Base-by-base conservation (phyloP, 2,113 vertebrate genomes). In the Seriola aureovittata region DNA sequence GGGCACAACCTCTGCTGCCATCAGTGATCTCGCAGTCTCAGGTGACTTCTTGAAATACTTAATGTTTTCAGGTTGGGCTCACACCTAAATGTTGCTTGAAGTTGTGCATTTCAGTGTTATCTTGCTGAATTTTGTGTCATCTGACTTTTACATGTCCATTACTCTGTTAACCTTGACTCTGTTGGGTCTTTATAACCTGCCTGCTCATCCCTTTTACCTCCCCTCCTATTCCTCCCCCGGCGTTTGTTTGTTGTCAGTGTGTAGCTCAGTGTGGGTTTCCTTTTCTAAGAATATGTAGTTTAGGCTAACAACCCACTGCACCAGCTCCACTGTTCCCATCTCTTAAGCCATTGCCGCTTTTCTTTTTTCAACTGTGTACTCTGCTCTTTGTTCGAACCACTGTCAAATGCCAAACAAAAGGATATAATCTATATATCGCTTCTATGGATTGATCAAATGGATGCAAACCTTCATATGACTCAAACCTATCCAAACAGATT, bases 11-110 rank as follows among this genome's bases (percentile, higher is more conserved):
- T 44, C 68, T 73, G 57, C 50, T 69, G 36, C 72, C 50, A 75
- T 77, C 64, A 65, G 46, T 81, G 63, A 77, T 78, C 48, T 64
- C 64, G 4, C 52, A 69, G 66, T 59, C 59, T 70, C 25, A 46
- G 23, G 16, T 44, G 36, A 69, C 71, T 75, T 55, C 29, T 77
- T 74, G 64, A 73, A 80, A 72, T 69, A 64, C 34, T 60, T 83
- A 54, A 77, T 63, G 13, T 44, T 80, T 29, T 6, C 3, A 12
- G n/a, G 11, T 82, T 72, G 50, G 54, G 62, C 62, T 84, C 58
- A 36, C 16, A 52, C 25, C 67, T 54, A n/a, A 48, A 70, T 72
- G 52, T 55, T 40, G 13, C 36, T 70, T 44, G 25, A 19, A 23
- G 11, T 77, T 46, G 9, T 50, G n/a, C 29, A 65, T 74, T 73